phyloP scores from a whole-genome alignment of 2,113 vertebrate genomes.

The Triplophysa rosa region DNA sequence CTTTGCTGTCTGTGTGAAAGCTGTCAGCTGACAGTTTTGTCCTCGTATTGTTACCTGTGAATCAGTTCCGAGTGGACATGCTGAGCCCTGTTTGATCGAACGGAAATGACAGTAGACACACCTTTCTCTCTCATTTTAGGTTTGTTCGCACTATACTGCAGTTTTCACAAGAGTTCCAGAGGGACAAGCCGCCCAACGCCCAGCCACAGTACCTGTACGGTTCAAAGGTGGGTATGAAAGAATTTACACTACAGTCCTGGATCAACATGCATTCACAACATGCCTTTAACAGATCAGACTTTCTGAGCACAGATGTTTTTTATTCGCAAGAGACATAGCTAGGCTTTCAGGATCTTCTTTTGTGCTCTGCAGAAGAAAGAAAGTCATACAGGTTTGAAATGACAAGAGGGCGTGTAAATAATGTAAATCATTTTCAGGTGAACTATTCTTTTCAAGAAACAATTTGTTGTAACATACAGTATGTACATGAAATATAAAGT shows the following conservation, averaged over 20 bases:
- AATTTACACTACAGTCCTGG: neutral
- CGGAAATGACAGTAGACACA: neutral
- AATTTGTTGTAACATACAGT: no score
- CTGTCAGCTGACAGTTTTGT: neutral
- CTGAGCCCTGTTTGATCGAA: neutral
- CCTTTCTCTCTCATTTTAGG: constrained; percentile 59
- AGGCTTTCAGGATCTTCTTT: neutral
- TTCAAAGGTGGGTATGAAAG: constrained; percentile 76
- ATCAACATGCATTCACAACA: neutral
- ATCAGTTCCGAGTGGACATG: neutral
- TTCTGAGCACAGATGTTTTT: neutral
- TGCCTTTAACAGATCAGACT: neutral
- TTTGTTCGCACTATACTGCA: constrained; percentile 87
- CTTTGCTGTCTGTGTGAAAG: neutral
- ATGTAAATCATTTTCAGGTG: no score
- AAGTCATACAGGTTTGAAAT: no score
- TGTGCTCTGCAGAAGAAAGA: no score
- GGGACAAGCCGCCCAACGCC: constrained; percentile 89
- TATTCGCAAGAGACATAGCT: constrained; percentile 1
- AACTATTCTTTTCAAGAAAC: no score
- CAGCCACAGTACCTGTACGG: constrained; percentile 87
- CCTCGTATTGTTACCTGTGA: constrained; percentile 7
- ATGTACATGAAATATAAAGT: neutral
- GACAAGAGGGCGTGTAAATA: no score
- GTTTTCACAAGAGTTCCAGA: constrained; percentile 88